Base-by-base conservation (phyloP, 2,888 invertebrate genomes). In the Andrena chrysosceles region DNA sequence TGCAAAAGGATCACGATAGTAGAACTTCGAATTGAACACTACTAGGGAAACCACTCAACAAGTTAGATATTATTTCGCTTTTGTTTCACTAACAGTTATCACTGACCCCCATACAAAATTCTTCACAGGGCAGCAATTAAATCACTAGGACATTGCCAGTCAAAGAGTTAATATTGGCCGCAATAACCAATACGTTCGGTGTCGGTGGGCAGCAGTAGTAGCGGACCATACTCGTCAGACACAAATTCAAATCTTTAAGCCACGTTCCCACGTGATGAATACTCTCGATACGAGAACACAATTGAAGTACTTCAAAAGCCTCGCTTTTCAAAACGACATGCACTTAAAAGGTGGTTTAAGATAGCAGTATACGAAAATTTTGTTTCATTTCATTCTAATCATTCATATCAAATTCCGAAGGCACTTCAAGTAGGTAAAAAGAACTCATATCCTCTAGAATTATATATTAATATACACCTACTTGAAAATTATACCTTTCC, bases 141-240 rank as follows among this genome's bases (percentile, higher is more conserved):
- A 52, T 60, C 29, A n/a, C 31, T 42, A 68, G 68, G 63, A 69
- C 66, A 77, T 59, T 72, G 83, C 83, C 83, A 72, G 82, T 77
- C 71, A 64, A 82, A 72, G 68, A 72, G 68, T 82, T 82, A 82
- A 83, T 77, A 83, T 83, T 60, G 83, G 60, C 71, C 69, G n/a
- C 49, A 13, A 54, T 67, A 69, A 67, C 29, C 35, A 63, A 77
- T 29, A 72, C 69, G 67, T 23, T 35, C 31, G 10, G 23, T 16
- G 63, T 13, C 42, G 68, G 59, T 69, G 63, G 10, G 33, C 64
- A 68, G 75, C 56, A 72, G 82, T 82, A 76, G 81, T 76, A 81
- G 67, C 69, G 82, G 35, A 62, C 60, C 54, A 70, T 76, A 56
- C 70, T 49, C 71, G 70, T 81, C 81, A 71, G 76, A 52, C 70